Conservation (phyloP, 2,113 vertebrate species). For the Falcunculus frontatus region DNA sequence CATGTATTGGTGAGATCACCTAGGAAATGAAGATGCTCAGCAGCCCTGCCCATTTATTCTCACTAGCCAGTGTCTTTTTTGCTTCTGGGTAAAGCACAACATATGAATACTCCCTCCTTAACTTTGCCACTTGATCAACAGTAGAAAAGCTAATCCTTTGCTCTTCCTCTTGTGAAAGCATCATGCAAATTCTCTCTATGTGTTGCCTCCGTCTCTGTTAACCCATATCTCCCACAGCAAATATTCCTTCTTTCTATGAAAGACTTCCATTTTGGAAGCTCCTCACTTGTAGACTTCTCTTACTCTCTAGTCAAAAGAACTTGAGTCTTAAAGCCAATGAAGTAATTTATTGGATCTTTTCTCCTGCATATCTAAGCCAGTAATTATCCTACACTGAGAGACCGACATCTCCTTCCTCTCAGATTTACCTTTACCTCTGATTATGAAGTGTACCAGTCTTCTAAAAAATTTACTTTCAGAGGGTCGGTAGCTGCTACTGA, state of each 20-base stretch:
- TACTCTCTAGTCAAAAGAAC: background rate
- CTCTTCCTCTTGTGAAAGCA: background rate
- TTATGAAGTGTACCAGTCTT: background rate
- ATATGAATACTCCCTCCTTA: background rate
- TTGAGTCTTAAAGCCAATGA: background rate
- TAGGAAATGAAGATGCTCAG: background rate
- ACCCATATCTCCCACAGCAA: background rate
- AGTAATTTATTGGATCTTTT: background rate
- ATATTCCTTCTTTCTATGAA: background rate
- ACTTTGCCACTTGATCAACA: background rate
- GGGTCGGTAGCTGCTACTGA: background rate
- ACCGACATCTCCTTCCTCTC: background rate
- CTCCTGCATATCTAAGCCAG: background rate
- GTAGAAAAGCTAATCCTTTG: background rate
- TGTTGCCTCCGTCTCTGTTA: background rate
- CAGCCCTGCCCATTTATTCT: background rate
- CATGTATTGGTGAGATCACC: background rate
- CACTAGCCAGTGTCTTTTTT: background rate
- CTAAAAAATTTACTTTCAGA: background rate
- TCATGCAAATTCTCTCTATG: background rate
- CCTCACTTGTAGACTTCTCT: background rate
- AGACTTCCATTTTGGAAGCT: background rate
- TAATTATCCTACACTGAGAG: background rate
- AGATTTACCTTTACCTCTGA: background rate
- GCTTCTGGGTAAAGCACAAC: background rate